Evolutionary conservation across 2,888 invertebrate genomes (phyloP).

Genomic region (Ophraella communa): DNA sequence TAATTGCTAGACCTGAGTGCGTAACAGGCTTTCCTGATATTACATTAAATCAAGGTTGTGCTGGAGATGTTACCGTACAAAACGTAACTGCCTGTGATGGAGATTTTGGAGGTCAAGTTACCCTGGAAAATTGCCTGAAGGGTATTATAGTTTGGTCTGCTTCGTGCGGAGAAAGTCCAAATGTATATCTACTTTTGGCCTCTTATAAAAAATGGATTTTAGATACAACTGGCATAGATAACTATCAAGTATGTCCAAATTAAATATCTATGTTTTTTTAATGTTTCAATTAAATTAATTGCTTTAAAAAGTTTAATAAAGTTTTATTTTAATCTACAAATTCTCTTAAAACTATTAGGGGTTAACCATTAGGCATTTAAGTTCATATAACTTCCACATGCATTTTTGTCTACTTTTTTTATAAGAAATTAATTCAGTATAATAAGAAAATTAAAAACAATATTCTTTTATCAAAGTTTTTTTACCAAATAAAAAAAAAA

Average conservation of each 20-base stretch:
- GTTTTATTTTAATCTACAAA: not conserved
- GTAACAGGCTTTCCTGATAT: not conserved
- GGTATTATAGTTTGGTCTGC: conserved; percentile 48
- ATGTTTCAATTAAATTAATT: not conserved
- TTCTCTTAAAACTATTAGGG: no score
- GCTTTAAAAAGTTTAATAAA: not conserved
- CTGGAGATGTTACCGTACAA: conserved; percentile 60
- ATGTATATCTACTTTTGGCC: conserved; percentile 44
- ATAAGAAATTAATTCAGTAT: no score
- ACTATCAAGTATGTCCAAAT: not conserved
- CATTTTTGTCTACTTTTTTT: no score
- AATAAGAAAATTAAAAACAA: no score
- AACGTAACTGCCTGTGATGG: conserved; percentile 56
- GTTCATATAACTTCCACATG: no score
- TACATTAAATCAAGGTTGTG: conserved; percentile 62
- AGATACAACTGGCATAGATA: not conserved
- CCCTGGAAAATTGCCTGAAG: conserved; percentile 31
- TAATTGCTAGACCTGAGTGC: not conserved
- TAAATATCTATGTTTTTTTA: not conserved
- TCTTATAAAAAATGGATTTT: conserved; percentile 35
- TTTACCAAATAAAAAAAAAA: no score
- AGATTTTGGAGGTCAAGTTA: conserved; percentile 47
- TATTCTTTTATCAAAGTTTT: no score
- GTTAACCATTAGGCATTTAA: no score
- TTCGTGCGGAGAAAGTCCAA: conserved; percentile 45